Base-by-base conservation (phyloP, 2,113 vertebrate species). In the Spizaetus ornatus region DNA sequence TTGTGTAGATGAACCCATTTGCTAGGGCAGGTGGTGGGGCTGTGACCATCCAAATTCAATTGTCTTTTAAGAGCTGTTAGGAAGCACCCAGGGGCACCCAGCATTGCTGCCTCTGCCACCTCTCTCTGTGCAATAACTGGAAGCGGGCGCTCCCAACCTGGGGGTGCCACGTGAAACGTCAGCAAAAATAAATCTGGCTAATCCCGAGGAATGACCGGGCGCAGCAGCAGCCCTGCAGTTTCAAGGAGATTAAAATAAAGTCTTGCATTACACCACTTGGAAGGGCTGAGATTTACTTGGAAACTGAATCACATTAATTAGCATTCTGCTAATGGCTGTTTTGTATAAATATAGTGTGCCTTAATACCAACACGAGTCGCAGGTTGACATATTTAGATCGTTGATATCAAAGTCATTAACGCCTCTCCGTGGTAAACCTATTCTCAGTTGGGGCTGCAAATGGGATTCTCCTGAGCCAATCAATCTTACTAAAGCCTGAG, bases 331-430 rank as follows among this genome's bases (percentile, higher is more conserved):
- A 98, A 98, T 98, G 98, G 97, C 97, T 89, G 93, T 66, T 87
- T 91, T 81, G 83, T 98, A 96, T 98, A 98, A 98, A 98, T 97
- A 98, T 95, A 97, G 94, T 42, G 79, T 52, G 83, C 72, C 94
- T 97, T 97, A 69, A 91, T 97, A 94, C 97, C 82, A 71, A 84
- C 88, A 71, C 93, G 32, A 78, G 93, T 87, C 91, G 72, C 96
- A 86, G 92, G 97, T 82, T 96, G 98, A 97, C 98, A 87, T 69
- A 97, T 98, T 98, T 97, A 97, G 98, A 97, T 98, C 84, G 63
- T 65, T 93, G 97, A 93, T 97, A 97, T 98, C 96, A 89, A 98
- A 98, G 98, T 73, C 97, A 97, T 98, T 98, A 98, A 93, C 95
- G 95, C 97, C 97, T 97, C 93, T 85, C 95, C 23, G 45, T 27